Percentiles rank a stretch among this genome's conserved stretches.
Evolutionary conservation across 2,888 invertebrate species (phyloP).

Genomic region (Arctia plantaginis): DNA sequence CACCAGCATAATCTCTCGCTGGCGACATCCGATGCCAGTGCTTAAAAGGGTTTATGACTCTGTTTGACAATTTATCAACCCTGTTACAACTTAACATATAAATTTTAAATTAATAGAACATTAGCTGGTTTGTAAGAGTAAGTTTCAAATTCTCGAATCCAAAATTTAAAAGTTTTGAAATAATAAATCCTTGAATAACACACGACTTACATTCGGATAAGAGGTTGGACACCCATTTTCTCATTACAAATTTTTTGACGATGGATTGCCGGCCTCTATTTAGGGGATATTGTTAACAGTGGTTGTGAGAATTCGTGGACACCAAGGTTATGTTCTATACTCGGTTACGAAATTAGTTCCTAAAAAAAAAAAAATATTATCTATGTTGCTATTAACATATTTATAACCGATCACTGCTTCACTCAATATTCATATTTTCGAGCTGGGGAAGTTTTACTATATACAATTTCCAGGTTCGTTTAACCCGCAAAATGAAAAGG

Average conservation of each 20-base stretch:
- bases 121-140: too few relatives aligned
- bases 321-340: background rate
- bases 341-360: background rate
- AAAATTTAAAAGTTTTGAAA: background rate
- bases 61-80: background rate
- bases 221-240: background rate
- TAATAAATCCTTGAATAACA: background rate
- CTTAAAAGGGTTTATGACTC: background rate
- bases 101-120: background rate
- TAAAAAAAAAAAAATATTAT: background rate
- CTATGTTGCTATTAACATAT: background rate
- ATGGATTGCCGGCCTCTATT: too few relatives aligned
- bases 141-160: background rate
- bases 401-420: too few relatives aligned
- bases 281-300: background rate
- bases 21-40: background rate
- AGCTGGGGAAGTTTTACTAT: background rate
- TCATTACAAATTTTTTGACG: background rate
- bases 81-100: background rate
- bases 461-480: conserved; percentile 1
- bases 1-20: background rate
- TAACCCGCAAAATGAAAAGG: background rate
- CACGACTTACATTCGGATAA: background rate
- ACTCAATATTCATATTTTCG: background rate
- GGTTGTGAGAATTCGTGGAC: background rate